Evolutionary conservation across 1,140 invertebrate genomes (phyloP).

Genomic region (Lanistes nyassanus): DNA sequence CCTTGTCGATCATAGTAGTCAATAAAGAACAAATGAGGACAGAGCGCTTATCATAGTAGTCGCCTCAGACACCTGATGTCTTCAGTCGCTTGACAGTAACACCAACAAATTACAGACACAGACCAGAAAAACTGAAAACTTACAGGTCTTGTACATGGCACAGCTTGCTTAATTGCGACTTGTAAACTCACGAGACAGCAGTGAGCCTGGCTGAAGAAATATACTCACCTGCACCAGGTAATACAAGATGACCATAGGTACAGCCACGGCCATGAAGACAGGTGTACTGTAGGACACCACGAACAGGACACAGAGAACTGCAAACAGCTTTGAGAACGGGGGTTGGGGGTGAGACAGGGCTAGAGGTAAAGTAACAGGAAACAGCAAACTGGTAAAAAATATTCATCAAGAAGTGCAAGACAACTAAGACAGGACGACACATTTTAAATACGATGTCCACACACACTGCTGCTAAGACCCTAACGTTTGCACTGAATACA

Average conservation of each 20-base stretch:
- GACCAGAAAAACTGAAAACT: background rate
- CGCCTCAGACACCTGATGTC: background rate
- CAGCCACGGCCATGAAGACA: slow-evolving; percentile 81
- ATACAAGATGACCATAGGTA: slow-evolving; percentile 87
- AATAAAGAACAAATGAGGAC: background rate
- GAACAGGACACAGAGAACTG: slow-evolving; percentile 38
- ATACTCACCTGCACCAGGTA: slow-evolving; percentile 79
- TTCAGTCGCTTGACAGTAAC: background rate
- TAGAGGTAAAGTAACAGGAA: too few species aligned
- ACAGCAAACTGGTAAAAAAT: too few species aligned
- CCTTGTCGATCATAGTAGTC: too few species aligned
- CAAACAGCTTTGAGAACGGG: slow-evolving; percentile 34
- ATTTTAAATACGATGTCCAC: too few species aligned
- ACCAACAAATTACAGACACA: background rate
- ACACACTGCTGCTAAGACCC: too few species aligned
- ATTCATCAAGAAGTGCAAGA: too few species aligned
- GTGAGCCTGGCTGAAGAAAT: too few species aligned
- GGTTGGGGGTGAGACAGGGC: too few species aligned
- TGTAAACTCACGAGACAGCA: too few species aligned
- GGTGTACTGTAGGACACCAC: slow-evolving; percentile 91
- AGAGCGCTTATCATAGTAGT: background rate
- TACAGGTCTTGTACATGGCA: background rate
- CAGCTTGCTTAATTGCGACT: background rate
- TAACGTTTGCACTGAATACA: too few species aligned
- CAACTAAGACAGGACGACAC: too few species aligned